phyloP scores from a whole-genome alignment of 2,113 vertebrate species.

The Oreochromis spilurus region DNA sequence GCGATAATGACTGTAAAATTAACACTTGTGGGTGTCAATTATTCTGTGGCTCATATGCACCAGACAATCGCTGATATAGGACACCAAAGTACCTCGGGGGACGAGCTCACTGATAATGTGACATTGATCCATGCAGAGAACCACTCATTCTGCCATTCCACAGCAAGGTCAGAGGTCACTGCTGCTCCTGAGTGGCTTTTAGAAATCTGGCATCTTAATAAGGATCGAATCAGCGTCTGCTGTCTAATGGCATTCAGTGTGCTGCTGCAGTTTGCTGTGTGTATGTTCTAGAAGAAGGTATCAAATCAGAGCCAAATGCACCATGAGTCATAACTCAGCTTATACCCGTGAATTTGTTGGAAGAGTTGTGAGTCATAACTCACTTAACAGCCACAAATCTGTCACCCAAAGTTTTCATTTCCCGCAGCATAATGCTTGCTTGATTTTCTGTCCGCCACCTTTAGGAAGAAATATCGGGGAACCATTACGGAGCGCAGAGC shows the following conservation, averaged over 20 bases:
- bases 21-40: not conserved
- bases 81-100: not conserved
- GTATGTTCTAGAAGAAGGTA: not conserved
- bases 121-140: not conserved
- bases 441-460: not conserved
- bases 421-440: not conserved
- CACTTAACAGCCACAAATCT: slow-evolving; percentile 15
- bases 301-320: not conserved
- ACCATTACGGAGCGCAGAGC: not conserved
- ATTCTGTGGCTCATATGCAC: not conserved
- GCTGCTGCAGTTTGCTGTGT: not conserved
- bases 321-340: slow-evolving; percentile 20
- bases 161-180: slow-evolving; percentile 9
- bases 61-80: not conserved
- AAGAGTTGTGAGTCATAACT: slow-evolving; percentile 19
- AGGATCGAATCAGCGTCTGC: not conserved
- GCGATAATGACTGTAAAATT: not conserved
- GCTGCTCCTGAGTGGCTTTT: not conserved
- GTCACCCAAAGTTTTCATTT: slow-evolving; percentile 19
- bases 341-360: not conserved
- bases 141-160: not conserved
- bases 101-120: not conserved
- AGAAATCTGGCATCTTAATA: not conserved
- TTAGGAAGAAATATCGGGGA: not conserved
- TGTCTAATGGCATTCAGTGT: not conserved